Evolutionary conservation across 1,140 invertebrate species (phyloP), one percentile per base, ranked within the genome.

Genomic region (Euborellia annulipes): DNA sequence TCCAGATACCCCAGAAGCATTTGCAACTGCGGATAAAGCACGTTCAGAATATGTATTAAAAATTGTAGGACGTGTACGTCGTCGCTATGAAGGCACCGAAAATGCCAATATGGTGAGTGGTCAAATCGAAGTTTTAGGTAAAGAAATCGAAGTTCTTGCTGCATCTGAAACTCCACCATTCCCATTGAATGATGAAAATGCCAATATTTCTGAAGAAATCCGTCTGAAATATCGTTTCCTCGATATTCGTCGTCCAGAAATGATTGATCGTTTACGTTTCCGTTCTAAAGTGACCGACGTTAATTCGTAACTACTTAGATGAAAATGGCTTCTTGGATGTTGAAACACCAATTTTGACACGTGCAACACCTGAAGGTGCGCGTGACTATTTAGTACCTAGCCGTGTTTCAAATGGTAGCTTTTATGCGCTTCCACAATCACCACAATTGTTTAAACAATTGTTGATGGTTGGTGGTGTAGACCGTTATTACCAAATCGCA

Each of bases 171-270:
- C 32, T 9, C 14, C 14, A 14, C 32, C 32, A 34, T 34, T 34
- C 14, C 32, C 9, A 34, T 9, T 34, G 9, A 14, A 34, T 34
- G 32, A 34, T 9, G 32, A 34, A 9, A 14, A 9, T 34, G 32
- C n/a, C n/a, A n/a, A n/a, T n/a, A n/a, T 34, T 9, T 34, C 32
- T 34, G 71, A 73, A 52, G 39, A 50, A 6, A 39, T 64, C 4
- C 57, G 69, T 47, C 54, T 75, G 46, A 58, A 70, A 48, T 68
- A 73, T 52, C 58, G 73, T 3, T 66, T 71, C 48, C 48, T 73
- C 11, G 66, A 70, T 47, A 46, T 73, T 2, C 55, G 71, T 3
- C 53, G 52, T 22, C 40, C 53, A 11, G 47, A 58, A 38, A 54
- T 73, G 54, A 69, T 73, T 54, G 49, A 50, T 20, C 70, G 64